Conservation (phyloP, 2,888 invertebrate species). For the Sympetrum striolatum region DNA sequence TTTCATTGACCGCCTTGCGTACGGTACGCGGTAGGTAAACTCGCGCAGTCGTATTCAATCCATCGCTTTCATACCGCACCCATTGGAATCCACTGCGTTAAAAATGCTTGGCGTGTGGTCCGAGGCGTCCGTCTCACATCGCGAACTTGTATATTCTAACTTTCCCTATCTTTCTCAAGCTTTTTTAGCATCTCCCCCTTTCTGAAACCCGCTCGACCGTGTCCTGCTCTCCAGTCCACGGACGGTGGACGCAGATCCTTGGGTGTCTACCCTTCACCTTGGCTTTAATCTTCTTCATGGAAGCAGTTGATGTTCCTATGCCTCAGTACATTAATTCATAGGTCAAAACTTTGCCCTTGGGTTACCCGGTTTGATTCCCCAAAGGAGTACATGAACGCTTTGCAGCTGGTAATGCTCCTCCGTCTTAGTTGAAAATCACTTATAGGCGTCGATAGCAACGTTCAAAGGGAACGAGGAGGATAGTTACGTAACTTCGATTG, state of each 20-base stretch:
- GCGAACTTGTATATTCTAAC: background rate
- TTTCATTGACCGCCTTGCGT: background rate
- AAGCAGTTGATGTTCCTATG: background rate
- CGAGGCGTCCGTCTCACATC: background rate
- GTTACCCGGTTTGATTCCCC: background rate
- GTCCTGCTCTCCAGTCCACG: background rate
- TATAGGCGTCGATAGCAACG: background rate
- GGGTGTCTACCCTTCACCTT: background rate
- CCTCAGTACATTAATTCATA: background rate
- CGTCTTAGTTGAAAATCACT: background rate
- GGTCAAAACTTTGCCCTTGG: background rate
- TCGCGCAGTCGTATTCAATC: background rate
- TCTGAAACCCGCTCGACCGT: background rate
- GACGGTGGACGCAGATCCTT: background rate
- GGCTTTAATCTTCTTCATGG: background rate
- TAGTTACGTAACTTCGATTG: background rate
- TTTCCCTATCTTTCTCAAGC: background rate
- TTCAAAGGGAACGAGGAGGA: background rate
- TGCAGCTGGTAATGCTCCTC: background rate
- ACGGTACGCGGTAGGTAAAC: background rate
- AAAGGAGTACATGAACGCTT: background rate
- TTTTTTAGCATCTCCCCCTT: background rate
- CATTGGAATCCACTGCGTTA: background rate
- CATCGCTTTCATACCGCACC: background rate
- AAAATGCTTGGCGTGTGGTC: background rate